phyloP scores from a whole-genome alignment of 2,888 invertebrate species.

The Pyrgus malvae region DNA sequence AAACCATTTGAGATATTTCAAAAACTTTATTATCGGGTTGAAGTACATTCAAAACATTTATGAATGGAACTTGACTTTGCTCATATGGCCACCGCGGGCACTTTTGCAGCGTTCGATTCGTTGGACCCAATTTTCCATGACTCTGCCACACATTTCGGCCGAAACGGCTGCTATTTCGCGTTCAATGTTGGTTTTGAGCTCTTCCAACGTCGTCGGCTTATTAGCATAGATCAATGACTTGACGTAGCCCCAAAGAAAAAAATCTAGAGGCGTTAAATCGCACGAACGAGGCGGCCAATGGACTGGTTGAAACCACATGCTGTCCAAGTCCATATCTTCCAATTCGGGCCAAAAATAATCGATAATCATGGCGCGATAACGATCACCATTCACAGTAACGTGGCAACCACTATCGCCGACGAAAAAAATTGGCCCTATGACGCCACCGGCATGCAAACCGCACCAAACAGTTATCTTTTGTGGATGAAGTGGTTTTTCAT shows the following conservation, averaged over 20 bases:
- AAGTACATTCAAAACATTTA: slow-evolving; percentile 1
- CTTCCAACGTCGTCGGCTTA: no score
- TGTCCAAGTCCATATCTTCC: slow-evolving; percentile 4
- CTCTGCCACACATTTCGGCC: no score
- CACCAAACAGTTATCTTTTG: no score
- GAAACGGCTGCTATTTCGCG: no score
- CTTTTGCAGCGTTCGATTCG: not conserved
- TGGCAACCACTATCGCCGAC: slow-evolving; percentile 18
- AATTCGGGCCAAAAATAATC: no score
- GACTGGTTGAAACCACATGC: slow-evolving; percentile 14
- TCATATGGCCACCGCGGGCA: not conserved
- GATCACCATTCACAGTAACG: slow-evolving; percentile 19
- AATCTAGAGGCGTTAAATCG: no score
- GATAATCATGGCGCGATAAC: no score
- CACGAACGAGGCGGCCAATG: no score
- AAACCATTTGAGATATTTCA: slow-evolving; percentile 5
- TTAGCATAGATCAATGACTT: slow-evolving; percentile 4
- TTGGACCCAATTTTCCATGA: no score
- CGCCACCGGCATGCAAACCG: no score
- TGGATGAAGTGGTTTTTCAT: no score
- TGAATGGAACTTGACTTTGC: not conserved
- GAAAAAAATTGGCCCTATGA: slow-evolving; percentile 22
- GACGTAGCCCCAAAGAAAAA: slow-evolving; percentile 23
- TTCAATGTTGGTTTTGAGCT: not conserved
- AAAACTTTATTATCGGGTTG: not conserved